Base-by-base conservation (phyloP, 1,140 invertebrate genomes). In the Heliconius hermathena region DNA sequence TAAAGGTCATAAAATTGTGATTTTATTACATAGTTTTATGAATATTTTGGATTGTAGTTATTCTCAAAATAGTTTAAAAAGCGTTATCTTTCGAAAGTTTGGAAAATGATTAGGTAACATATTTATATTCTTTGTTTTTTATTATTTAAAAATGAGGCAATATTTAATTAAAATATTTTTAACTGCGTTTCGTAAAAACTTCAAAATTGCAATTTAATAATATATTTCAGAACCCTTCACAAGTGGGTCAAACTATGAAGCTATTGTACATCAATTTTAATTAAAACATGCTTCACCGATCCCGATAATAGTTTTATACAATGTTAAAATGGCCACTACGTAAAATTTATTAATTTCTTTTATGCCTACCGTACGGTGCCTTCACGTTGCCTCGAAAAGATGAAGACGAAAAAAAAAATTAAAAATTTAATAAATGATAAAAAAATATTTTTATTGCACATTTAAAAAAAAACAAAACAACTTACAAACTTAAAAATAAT, bases 211-310 rank as follows among this genome's bases (percentile, higher is more conserved):
- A 66, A 66, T 66, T 26, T 66, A 26, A 29, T 6, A 66, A 22
- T 16, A 6, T 66, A 66, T 66, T 66, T 66, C 26, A n/a, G 11
- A 66, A 29, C 3, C 29, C 60, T 29, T 66, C 13, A 29, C 3
- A 66, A 66, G 22, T 66, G 0, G 60, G 60, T 66, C 11, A 66
- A 66, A 16, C 60, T 29, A 29, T 66, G 5, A 29, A 57, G 54
- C n/a, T 57, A 57, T 22, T 60, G 18, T 54, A 4, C 20, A 22
- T 22, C 29, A 60, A 36, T 75, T 75, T 75, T 75, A 66, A 75
- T 75, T 75, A 75, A 74, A 75, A 75, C 52, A 33, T 2, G 26
- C 6, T 29, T 66, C 26, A 66, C 72, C 6, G 72, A 38, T n/a
- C 29, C 29, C 49, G 1, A 9, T 29, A 57, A 57, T 57, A 52